Percentiles rank a stretch among this genome's conserved stretches.
phyloP scores from a whole-genome alignment of 1,140 invertebrate genomes.

The Lepidurus apus region DNA sequence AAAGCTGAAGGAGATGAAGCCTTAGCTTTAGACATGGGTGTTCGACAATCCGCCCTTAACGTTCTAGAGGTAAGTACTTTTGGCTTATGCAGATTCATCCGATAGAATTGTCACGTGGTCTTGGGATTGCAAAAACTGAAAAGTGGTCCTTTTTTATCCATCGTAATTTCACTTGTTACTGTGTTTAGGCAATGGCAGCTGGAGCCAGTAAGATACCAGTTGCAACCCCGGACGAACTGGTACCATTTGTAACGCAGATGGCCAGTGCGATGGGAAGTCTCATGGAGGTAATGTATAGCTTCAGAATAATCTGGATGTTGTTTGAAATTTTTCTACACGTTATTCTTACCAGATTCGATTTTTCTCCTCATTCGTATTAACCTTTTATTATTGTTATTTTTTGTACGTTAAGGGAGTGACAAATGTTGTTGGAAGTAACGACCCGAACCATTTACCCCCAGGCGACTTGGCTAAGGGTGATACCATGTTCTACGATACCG shows the following conservation, averaged over 20 bases:
- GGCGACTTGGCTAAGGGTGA: conserved; percentile 10
- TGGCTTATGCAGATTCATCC: neutral
- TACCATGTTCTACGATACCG: conserved; percentile 30
- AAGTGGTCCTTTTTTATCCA: no score
- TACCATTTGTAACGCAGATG: conserved; percentile 26
- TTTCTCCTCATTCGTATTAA: neutral
- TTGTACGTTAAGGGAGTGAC: conserved; percentile 24
- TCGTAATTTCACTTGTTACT: neutral
- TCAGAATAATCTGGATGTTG: neutral
- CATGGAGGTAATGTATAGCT: conserved; percentile 13
- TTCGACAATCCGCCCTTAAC: conserved; percentile 9
- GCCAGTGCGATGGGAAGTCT: conserved; percentile 25
- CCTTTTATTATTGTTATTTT: neutral
- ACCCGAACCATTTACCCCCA: conserved; percentile 24
- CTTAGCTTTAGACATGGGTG: neutral
- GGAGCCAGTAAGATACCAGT: neutral
- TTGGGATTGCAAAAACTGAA: no score
- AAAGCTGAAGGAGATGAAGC: neutral
- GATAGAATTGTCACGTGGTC: no score
- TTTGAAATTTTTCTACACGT: neutral
- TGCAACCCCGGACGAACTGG: conserved; percentile 17
- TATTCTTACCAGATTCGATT: neutral
- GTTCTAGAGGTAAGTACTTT: neutral
- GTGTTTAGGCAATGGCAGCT: neutral
- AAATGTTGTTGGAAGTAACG: neutral